A percentile compares a stretch with the other conserved stretches of the same genome.
These are phyloP conservation scores for Sycophila texana DNA, from an alignment of 2,888 invertebrate genomes.

Conservation along the genomic window DNA sequence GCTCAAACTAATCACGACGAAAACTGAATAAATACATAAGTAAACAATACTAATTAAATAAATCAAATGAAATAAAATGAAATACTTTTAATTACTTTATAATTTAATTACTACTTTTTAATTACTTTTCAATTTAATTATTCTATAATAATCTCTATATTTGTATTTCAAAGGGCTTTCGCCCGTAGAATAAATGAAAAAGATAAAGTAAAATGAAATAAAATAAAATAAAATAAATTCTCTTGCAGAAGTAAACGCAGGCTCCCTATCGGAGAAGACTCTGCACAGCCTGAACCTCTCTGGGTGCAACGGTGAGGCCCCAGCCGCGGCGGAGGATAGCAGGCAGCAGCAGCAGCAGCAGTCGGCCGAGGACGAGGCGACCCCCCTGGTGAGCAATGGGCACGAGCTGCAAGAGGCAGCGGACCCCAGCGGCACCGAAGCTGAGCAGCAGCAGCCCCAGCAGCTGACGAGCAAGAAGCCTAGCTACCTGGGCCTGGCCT, in stretches of 20 bases:
- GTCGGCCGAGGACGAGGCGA: constrained; percentile 54
- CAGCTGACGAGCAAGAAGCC: constrained; percentile 81
- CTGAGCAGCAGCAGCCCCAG: constrained; percentile 54
- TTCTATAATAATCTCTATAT: too few relatives aligned
- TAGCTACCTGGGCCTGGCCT: constrained; percentile 91
- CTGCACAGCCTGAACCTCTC: constrained; percentile 77
- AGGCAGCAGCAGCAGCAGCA: constrained; percentile 17
- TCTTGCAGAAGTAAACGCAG: constrained; percentile 77
- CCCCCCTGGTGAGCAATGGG: constrained; percentile 45
- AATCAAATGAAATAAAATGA: too few relatives aligned
- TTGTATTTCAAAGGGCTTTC: too few relatives aligned
- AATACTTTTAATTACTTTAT: too few relatives aligned
- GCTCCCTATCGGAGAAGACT: constrained; percentile 75
- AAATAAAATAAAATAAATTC: too few relatives aligned
- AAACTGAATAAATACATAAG: too few relatives aligned
- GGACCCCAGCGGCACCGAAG: neutral
- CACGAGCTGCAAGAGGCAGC: neutral
- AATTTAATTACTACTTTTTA: too few relatives aligned
- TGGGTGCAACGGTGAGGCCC: constrained; percentile 71
- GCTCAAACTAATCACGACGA: too few relatives aligned
- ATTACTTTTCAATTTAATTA: too few relatives aligned
- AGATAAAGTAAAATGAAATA: too few relatives aligned
- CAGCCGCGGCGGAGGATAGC: constrained; percentile 28
- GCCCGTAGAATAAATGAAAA: too few relatives aligned
- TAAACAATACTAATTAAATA: too few relatives aligned